phyloP scores from a whole-genome alignment of 2,797 vertebrate species.

The Gobionotothen gibberifrons region DNA sequence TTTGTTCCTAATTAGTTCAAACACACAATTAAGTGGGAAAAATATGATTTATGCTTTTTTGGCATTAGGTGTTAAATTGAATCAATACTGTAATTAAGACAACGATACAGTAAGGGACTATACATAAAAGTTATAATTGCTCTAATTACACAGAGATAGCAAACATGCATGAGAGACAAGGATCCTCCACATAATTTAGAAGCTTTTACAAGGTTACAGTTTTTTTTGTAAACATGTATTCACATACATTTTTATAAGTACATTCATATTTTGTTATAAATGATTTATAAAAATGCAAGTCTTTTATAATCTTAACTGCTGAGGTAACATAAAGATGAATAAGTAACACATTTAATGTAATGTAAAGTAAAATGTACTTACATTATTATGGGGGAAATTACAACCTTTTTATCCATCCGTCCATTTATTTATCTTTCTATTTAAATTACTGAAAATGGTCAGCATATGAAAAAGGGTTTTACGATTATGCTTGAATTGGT shows the following conservation, averaged over 20 bases:
- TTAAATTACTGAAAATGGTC: background rate
- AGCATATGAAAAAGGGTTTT: background rate
- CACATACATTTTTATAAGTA: background rate
- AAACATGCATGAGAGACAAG: slow-evolving; percentile 50
- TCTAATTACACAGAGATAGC: slow-evolving; percentile 61
- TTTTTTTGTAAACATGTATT: background rate
- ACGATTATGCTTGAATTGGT: background rate
- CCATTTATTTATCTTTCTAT: slow-evolving; percentile 17
- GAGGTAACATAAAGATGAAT: background rate
- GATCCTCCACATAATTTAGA: slow-evolving; percentile 35
- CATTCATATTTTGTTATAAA: background rate
- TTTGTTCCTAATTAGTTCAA: slow-evolving; percentile 73
- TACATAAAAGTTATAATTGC: slow-evolving; percentile 71
- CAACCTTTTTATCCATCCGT: slow-evolving; percentile 11
- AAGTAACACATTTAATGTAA: no score
- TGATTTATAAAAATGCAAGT: background rate
- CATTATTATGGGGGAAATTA: background rate
- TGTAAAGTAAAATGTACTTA: no score
- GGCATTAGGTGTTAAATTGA: slow-evolving; percentile 76
- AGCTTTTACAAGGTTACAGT: background rate
- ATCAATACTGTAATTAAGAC: slow-evolving; percentile 79
- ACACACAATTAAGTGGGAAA: slow-evolving; percentile 70
- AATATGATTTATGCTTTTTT: slow-evolving; percentile 79
- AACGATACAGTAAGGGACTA: slow-evolving; percentile 60
- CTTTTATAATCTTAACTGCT: no score